A percentile compares a stretch with the other conserved stretches of the same genome.
Conservation (phyloP, 2,888 invertebrate genomes). For the Aquatica leii region DNA sequence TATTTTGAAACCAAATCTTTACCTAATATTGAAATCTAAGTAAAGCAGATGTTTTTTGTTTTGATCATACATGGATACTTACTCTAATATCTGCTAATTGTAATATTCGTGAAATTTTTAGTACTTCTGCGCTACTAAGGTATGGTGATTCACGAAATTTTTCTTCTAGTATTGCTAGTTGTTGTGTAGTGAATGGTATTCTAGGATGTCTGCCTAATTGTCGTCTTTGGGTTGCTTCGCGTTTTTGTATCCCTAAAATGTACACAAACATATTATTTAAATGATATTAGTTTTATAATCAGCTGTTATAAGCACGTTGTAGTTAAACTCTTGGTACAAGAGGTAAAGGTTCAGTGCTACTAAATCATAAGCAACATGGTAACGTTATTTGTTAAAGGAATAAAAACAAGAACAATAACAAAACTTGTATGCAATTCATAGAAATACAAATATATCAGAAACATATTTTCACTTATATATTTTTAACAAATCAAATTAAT, state of each 20-base stretch:
- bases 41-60: not conserved
- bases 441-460: too few species aligned
- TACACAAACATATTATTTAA: too few species aligned
- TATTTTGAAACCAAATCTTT: conserved; percentile 85
- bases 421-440: too few species aligned
- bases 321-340: too few species aligned
- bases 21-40: conserved; percentile 49
- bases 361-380: too few species aligned
- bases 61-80: conserved; percentile 47
- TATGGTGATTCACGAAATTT: conserved; percentile 74
- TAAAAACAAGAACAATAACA: too few species aligned
- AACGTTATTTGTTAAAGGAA: too few species aligned
- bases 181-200: conserved; percentile 77
- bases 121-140: conserved; percentile 73
- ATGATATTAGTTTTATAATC: too few species aligned
- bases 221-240: conserved; percentile 62
- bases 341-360: too few species aligned
- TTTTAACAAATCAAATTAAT: too few species aligned
- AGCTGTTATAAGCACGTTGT: too few species aligned
- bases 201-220: conserved; percentile 72
- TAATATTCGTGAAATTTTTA: conserved; percentile 68
- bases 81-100: conserved; percentile 76
- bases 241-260: conserved; percentile 53
- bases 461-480: too few species aligned
- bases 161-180: conserved; percentile 73